Conservation (phyloP, 2,888 invertebrate genomes). For the Chironomus tentans region DNA sequence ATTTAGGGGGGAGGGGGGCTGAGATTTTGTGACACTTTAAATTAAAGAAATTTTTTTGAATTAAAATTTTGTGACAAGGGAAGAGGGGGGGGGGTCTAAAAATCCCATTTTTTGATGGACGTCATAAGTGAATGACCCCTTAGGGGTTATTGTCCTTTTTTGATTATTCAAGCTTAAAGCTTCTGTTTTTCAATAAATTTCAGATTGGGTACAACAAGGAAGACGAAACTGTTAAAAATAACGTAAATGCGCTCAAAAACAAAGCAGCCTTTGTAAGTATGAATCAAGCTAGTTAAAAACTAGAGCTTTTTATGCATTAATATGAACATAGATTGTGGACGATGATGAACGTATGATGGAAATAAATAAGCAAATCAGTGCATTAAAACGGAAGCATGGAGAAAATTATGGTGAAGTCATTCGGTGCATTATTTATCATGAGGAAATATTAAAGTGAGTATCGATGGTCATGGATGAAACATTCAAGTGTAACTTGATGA, state of each 20-base stretch:
- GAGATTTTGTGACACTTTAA: too few relatives aligned
- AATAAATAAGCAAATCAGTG: not conserved
- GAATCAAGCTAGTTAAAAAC: too few relatives aligned
- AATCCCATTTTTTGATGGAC: too few relatives aligned
- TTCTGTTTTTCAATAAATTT: not conserved
- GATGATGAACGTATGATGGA: not conserved
- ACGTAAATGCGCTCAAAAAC: not conserved
- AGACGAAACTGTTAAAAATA: not conserved
- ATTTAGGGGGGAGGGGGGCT: too few relatives aligned
- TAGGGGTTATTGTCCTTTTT: not conserved
- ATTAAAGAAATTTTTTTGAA: too few relatives aligned
- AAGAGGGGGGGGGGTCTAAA: too few relatives aligned
- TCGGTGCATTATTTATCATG: conserved; percentile 17
- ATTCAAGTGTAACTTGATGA: not conserved
- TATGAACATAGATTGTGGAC: not conserved
- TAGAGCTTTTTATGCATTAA: too few relatives aligned
- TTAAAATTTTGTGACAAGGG: too few relatives aligned
- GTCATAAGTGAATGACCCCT: too few relatives aligned
- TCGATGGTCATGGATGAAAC: not conserved
- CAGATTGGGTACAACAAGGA: conserved; percentile 7
- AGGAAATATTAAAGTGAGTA: conserved; percentile 14
- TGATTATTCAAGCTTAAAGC: too few relatives aligned
- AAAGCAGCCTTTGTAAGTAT: too few relatives aligned
- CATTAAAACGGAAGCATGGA: not conserved
- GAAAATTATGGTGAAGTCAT: conserved; percentile 20